Evolutionary conservation across 2,113 vertebrate genomes (phyloP).

Genomic region (Lontra canadensis): DNA sequence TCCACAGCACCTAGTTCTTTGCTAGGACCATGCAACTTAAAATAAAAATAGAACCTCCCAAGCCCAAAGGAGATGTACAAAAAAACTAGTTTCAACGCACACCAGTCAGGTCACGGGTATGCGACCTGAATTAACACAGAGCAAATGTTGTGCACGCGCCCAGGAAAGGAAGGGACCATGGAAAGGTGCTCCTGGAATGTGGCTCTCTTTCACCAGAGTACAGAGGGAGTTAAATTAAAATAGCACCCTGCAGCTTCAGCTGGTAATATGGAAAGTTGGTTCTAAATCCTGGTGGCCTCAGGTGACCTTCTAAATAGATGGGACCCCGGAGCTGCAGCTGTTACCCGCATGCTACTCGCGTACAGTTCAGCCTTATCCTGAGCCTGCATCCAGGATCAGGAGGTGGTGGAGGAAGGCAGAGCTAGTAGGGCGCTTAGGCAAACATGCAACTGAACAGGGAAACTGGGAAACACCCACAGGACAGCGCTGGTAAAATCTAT

Average conservation of each 20-base stretch:
- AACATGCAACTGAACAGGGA: background rate
- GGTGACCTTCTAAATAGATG: slow-evolving; percentile 43
- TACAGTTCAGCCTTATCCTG: background rate
- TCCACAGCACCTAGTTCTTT: background rate
- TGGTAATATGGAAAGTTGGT: slow-evolving; percentile 44
- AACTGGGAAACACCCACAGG: background rate
- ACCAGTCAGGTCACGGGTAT: background rate
- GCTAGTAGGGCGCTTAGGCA: background rate
- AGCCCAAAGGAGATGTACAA: background rate
- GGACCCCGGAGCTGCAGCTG: background rate
- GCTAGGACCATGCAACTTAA: background rate
- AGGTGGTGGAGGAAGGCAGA: background rate
- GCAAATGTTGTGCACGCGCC: background rate
- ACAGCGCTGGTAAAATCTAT: background rate
- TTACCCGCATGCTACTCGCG: background rate
- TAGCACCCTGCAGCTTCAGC: slow-evolving; percentile 7
- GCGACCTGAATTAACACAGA: background rate
- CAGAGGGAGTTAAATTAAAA: background rate
- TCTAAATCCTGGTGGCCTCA: slow-evolving; percentile 16
- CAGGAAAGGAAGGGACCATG: background rate
- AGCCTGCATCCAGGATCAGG: background rate
- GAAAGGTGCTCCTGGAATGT: background rate
- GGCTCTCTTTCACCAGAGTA: background rate
- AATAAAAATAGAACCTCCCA: background rate
- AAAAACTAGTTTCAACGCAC: background rate